phyloP scores from a whole-genome alignment of 2,113 vertebrate species.

The Sprattus sprattus region DNA sequence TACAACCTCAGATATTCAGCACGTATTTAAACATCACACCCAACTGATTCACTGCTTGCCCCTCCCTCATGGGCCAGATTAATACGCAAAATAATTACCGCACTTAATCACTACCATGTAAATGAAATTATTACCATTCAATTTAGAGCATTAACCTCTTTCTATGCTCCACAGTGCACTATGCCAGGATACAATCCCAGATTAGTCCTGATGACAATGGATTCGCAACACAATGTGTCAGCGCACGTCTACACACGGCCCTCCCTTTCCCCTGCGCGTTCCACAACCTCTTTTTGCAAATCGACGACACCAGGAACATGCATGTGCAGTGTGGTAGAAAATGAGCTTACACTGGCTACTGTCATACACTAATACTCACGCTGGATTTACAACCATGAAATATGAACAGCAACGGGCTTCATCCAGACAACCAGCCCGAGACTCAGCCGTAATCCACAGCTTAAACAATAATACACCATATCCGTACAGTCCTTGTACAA shows the following conservation, averaged over 20 bases:
- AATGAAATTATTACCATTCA: not conserved
- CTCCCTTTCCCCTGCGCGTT: not conserved
- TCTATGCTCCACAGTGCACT: not conserved
- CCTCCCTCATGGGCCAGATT: not conserved
- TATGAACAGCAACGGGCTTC: constrained; percentile 38
- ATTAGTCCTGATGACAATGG: not conserved
- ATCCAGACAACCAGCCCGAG: constrained; percentile 23
- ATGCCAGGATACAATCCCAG: not conserved
- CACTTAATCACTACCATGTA: not conserved
- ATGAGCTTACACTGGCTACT: constrained; percentile 41
- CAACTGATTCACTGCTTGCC: not conserved
- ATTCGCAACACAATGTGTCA: not conserved
- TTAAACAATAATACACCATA: constrained; percentile 28
- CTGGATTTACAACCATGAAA: constrained; percentile 38
- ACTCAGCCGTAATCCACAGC: constrained; percentile 39
- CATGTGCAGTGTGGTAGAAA: constrained; percentile 42
- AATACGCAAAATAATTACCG: not conserved
- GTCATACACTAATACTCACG: constrained; percentile 25
- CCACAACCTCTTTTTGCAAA: not conserved
- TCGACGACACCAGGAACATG: constrained; percentile 12
- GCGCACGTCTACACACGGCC: not conserved
- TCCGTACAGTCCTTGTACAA: not conserved
- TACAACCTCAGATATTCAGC: not conserved
- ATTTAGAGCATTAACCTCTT: not conserved
- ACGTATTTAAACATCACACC: constrained; percentile 9